Evolutionary conservation across 2,888 invertebrate species (phyloP), one percentile per base, ranked within the genome.

Genomic region (Heterodera filipjevi): DNA sequence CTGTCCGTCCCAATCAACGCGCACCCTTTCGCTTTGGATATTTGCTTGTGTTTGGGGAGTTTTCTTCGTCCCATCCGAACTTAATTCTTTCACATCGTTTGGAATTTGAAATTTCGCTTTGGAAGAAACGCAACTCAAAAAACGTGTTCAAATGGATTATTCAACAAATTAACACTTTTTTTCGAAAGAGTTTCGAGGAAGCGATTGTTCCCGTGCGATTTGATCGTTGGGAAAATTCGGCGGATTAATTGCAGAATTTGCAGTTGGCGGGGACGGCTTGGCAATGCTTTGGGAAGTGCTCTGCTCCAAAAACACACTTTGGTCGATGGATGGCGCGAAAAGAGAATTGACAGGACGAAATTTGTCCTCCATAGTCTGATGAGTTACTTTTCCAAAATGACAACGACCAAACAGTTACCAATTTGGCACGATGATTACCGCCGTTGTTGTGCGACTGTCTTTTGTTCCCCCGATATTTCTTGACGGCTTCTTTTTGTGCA

Each of bases 31-130:
- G 49, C 19, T 19, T 12, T 19, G n/a, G 3, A 14, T 35, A 22
- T n/a, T 73, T 22, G 30, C 59, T 35, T 39, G 22, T 72, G 27
- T 27, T 49, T 33, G n/a, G n/a, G 59, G 16, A 73, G 10, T n/a
- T 6, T 27, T n/a, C 59, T 27, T 22, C 22, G 10, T 59, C 59
- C 59, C n/a, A 59, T 59, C 59, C 59, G 22, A 59, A 27, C 8
- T 27, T n/a, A 27, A 22, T 1, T 59, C 22, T n/a, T 27, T 12
- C 27, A 32, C 49, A 2, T 73, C 73, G 10, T n/a, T 8, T 14
- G 73, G 64, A 46, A 73, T 46, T 35, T 73, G 33, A 27, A 73
- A 73, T 49, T 73, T 73, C 16, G 73, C n/a, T 49, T 44, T 73
- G 27, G n/a, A 73, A 35, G 49, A 22, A n/a, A 44, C 3, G 44